phyloP scores from a whole-genome alignment of 2,888 invertebrate species.

The Mongoloraphidia duomilia region DNA sequence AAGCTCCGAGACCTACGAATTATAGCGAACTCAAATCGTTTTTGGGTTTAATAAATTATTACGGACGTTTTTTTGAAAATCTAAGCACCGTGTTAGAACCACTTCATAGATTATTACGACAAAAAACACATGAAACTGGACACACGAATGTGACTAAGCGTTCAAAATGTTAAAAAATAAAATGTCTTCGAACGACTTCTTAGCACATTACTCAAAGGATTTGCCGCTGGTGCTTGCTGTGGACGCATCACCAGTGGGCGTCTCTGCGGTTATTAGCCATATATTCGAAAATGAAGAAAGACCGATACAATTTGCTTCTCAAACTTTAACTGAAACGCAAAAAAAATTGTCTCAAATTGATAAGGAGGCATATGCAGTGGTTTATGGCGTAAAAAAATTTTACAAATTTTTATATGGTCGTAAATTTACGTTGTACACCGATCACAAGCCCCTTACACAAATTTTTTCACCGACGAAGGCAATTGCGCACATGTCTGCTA shows the following conservation, averaged over 20 bases:
- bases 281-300: constrained; percentile 21
- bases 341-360: constrained; percentile 19
- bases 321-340: constrained; percentile 19
- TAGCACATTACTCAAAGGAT: constrained; percentile 19
- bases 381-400: constrained; percentile 25
- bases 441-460: constrained; percentile 25
- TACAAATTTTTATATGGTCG: constrained; percentile 25
- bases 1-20: constrained; percentile 16
- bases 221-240: constrained; percentile 17
- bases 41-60: constrained; percentile 21
- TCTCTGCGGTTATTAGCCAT: constrained; percentile 23
- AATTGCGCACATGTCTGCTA: no score
- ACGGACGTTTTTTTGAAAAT: constrained; percentile 21
- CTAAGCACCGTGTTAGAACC: constrained; percentile 18
- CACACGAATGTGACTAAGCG: constrained; percentile 13
- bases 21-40: constrained; percentile 18
- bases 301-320: constrained; percentile 24
- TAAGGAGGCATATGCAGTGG: constrained; percentile 21
- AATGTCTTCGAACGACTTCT: constrained; percentile 14
- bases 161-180: constrained; percentile 17
- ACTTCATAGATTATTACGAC: constrained; percentile 17
- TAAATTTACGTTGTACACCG: constrained; percentile 24
- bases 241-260: constrained; percentile 18
- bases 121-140: constrained; percentile 17
- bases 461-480: no score